Evolutionary conservation across 1,140 invertebrate species (phyloP).

Genomic region (Trachelipus rathkii): DNA sequence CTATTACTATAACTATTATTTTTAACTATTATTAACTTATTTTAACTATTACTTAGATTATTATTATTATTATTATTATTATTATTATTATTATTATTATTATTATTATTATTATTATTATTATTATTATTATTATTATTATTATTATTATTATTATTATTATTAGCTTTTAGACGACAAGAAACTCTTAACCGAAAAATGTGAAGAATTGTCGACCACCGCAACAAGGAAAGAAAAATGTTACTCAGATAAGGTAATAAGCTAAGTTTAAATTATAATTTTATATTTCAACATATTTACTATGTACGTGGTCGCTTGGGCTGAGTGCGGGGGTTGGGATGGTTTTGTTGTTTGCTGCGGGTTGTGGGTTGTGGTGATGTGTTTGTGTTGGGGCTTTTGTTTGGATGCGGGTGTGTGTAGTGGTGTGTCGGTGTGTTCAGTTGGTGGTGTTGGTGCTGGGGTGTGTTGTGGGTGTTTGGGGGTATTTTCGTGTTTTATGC

Average conservation of each 20-base stretch:
- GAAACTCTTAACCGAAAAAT: neutral
- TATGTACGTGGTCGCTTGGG: neutral
- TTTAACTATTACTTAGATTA: no score
- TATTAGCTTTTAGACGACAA: conserved; percentile 1
- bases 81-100: neutral
- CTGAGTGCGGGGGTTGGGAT: neutral
- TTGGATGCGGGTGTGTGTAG: neutral
- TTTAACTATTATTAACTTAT: neutral
- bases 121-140: neutral
- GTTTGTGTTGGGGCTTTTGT: neutral
- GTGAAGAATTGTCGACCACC: neutral
- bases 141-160: neutral
- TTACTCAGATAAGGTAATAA: neutral
- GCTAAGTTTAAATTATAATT: no score
- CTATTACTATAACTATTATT: neutral
- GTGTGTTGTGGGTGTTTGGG: no score
- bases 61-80: neutral
- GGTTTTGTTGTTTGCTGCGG: neutral
- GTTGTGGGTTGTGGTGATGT: neutral
- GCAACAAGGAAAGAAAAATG: neutral
- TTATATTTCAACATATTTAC: neutral
- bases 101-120: neutral
- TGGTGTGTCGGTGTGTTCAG: neutral
- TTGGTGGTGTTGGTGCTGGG: no score
- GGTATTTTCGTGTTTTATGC: no score